Percentiles rank a stretch among this genome's conserved stretches.
phyloP scores from a whole-genome alignment of 64 coral and sea anemone species.

The Stichodactyla mertensii region DNA sequence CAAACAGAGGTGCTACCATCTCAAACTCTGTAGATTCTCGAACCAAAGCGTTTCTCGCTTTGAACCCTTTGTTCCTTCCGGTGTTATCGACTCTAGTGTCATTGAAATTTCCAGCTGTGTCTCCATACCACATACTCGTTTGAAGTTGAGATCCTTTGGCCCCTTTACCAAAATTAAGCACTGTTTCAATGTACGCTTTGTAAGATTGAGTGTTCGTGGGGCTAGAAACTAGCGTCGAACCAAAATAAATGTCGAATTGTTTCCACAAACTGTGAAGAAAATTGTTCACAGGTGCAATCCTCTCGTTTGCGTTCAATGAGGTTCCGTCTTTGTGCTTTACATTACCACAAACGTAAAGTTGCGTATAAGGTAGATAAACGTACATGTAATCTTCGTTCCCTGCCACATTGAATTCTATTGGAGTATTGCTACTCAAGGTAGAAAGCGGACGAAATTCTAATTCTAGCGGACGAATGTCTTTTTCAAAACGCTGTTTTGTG shows the following conservation, averaged over 20 bases:
- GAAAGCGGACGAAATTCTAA: too few relatives aligned
- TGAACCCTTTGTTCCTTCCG: neutral
- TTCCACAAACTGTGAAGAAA: neutral
- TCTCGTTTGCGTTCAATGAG: neutral
- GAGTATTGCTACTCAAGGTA: neutral
- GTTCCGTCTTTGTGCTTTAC: neutral
- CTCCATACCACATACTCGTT: neutral
- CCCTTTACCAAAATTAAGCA: neutral
- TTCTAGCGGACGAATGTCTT: too few relatives aligned
- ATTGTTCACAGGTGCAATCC: neutral
- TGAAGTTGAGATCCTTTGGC: neutral
- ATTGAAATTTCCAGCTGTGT: neutral
- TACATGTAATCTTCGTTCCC: neutral
- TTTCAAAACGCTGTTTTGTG: too few relatives aligned
- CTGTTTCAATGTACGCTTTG: neutral
- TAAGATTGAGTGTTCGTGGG: neutral
- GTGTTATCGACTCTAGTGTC: neutral
- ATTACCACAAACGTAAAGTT: neutral
- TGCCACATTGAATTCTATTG: neutral
- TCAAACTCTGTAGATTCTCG: neutral
- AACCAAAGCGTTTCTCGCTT: neutral
- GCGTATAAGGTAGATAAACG: neutral
- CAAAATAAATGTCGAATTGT: neutral
- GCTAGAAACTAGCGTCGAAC: neutral
- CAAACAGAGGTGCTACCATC: too few relatives aligned